A percentile compares a stretch with the other conserved stretches of the same genome.
Conservation (phyloP, 2,888 invertebrate genomes). For the Synanthedon tipuliformis region DNA sequence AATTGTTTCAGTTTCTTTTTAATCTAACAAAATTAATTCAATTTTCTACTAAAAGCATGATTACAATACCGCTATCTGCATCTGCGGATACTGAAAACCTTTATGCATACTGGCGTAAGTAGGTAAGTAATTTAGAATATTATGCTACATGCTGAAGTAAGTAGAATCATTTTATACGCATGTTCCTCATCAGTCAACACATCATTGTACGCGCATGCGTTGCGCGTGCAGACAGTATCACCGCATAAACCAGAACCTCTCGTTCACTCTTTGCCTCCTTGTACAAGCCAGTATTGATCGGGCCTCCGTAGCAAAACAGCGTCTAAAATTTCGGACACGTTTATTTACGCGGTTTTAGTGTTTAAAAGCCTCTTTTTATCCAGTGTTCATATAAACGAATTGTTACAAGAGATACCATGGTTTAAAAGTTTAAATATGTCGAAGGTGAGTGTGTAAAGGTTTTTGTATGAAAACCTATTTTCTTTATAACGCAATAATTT, state of each 20-base stretch:
- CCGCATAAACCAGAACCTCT: too few relatives aligned
- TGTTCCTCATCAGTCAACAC: constrained; percentile 57
- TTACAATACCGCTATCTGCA: too few relatives aligned
- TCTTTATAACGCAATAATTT: neutral
- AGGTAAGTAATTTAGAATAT: too few relatives aligned
- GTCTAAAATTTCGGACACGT: constrained; percentile 10
- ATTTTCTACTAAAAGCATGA: too few relatives aligned
- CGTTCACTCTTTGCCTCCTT: constrained; percentile 2
- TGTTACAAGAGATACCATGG: too few relatives aligned
- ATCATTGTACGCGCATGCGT: constrained; percentile 59
- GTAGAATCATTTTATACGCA: constrained; percentile 23
- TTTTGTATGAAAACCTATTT: neutral
- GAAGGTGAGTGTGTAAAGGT: constrained; percentile 41
- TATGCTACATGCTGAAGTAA: neutral
- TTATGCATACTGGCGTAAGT: too few relatives aligned
- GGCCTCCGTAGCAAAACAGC: constrained; percentile 48
- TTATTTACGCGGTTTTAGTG: constrained; percentile 23
- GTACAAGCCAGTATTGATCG: constrained; percentile 54
- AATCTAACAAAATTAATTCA: too few relatives aligned
- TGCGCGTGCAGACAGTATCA: constrained; percentile 6
- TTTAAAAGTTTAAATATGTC: constrained; percentile 31
- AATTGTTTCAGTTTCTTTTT: too few relatives aligned
- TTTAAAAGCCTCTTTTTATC: constrained; percentile 10
- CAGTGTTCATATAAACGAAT: too few relatives aligned
- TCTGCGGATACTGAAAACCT: too few relatives aligned